phyloP scores from a whole-genome alignment of 1,140 invertebrate genomes.

The Scaptomyza pallida region DNA sequence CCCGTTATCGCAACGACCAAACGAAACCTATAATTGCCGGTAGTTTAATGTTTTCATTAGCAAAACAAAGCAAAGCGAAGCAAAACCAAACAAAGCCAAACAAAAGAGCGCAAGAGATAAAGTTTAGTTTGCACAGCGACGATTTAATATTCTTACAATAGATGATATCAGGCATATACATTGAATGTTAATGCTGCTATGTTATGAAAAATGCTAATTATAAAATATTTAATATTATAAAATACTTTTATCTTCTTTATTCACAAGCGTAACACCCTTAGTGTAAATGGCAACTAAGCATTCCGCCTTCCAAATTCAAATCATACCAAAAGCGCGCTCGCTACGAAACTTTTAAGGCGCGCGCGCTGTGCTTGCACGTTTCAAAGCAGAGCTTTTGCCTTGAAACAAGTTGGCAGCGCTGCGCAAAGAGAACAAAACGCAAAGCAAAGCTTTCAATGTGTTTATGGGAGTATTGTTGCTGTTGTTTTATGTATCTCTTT shows the following conservation, averaged over 20 bases:
- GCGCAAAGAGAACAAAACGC: slow-evolving; percentile 4
- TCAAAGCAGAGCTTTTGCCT: slow-evolving; percentile 26
- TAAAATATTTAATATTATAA: neutral
- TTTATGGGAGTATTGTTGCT: slow-evolving; percentile 32
- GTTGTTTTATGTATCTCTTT: slow-evolving; percentile 22
- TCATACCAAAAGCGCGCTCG: neutral
- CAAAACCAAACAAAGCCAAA: slow-evolving; percentile 31
- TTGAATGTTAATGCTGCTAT: neutral
- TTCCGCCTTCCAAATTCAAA: slow-evolving; percentile 14
- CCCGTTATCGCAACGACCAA: slow-evolving; percentile 15
- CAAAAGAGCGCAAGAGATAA: neutral
- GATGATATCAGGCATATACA: too few species aligned
- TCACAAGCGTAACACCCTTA: neutral
- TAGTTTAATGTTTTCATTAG: slow-evolving; percentile 15
- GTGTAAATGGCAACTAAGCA: neutral
- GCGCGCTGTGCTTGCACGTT: neutral
- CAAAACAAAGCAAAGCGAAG: slow-evolving; percentile 1
- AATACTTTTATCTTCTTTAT: neutral
- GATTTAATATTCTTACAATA: slow-evolving; percentile 3
- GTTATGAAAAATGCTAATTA: neutral
- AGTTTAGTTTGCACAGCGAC: neutral
- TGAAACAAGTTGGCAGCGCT: slow-evolving; percentile 36
- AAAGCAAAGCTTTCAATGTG: slow-evolving; percentile 33
- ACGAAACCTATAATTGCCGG: slow-evolving; percentile 10
- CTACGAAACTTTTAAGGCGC: slow-evolving; percentile 12